Evolutionary conservation across 2,797 vertebrate genomes (phyloP), one percentile per base, ranked within the genome.

Genomic region (Antennarius maculatus): DNA sequence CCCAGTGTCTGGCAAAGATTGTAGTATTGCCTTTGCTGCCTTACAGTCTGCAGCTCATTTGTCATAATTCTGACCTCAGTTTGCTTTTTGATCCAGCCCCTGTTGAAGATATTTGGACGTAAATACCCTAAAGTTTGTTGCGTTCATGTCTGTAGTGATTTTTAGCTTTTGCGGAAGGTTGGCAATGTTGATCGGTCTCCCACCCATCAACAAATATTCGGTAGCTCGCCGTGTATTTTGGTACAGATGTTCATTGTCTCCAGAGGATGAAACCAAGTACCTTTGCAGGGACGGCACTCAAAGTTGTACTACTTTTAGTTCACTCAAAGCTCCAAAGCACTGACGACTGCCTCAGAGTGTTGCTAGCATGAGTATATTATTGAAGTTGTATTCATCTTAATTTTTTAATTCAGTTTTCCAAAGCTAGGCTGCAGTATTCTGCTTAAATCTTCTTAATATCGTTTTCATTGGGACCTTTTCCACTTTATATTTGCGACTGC

Each of bases 401-500:
- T 39, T 39, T 39, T 39, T 23, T 34, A 2, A 42, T 42, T 42
- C 11, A 42, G 41, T 42, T 42, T 42, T 7, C 11, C 9, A 42
- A 42, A 42, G 11, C 31, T 34, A 34, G 31, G 41, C 10, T 42
- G 10, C 8, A 50, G 27, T 14, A 41, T 57, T 48, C 41, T 41
- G 42, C 2, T 7, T 34, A 60, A 66, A 54, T 28, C 43, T 29
- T 55, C 7, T 18, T n/a, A 39, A 29, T n/a, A 59, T 49, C 6
- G 2, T 10, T 72, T 13, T 52, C 15, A 27, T 17, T 54, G 14
- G 34, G 39, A 41, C 39, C 7, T 8, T 37, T 54, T 27, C 27
- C 23, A 49, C 16, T 45, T 54, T 15, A 50, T 65, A 72, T 27
- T 10, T 42, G 9, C 13, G 15, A 14, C 53, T 66, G 71, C 31